A percentile compares a stretch with the other conserved stretches of the same genome.
Evolutionary conservation across 2,888 invertebrate genomes (phyloP).

Genomic region (Coleophora flavipennella): DNA sequence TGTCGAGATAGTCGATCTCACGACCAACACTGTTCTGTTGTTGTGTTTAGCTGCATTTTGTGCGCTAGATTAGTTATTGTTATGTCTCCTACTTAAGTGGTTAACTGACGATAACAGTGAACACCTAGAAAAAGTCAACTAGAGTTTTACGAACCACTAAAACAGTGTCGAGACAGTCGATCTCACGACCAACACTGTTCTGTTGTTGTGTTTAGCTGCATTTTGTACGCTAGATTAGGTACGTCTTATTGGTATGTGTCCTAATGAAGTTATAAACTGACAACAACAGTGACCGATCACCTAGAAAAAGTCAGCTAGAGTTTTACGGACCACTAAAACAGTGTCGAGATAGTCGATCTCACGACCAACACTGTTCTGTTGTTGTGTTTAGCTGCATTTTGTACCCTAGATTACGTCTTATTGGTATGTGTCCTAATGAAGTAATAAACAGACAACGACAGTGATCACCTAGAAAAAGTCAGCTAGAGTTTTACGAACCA

Average conservation of each 20-base stretch:
- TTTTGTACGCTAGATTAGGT: constrained; percentile 16
- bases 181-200: too few species aligned
- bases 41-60: constrained; percentile 26
- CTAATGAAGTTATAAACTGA: constrained; percentile 49
- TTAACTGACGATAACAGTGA: background rate
- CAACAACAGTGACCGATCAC: constrained; percentile 75
- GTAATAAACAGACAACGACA: background rate
- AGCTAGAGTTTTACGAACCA: constrained; percentile 76
- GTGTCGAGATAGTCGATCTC: constrained; percentile 27
- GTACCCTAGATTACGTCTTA: constrained; percentile 16
- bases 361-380: constrained; percentile 24
- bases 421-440: constrained; percentile 2
- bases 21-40: constrained; percentile 24
- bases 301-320: constrained; percentile 76
- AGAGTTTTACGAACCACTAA: constrained; percentile 75
- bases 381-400: constrained; percentile 25
- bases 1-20: constrained; percentile 26
- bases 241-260: constrained; percentile 5
- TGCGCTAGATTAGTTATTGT: constrained; percentile 12
- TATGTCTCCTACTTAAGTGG: constrained; percentile 2
- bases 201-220: too few species aligned
- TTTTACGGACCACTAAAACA: constrained; percentile 74
- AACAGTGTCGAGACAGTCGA: too few species aligned
- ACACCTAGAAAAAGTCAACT: constrained; percentile 57
- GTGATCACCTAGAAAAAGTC: constrained; percentile 24